phyloP scores from a whole-genome alignment of 2,113 vertebrate species.

The Psephotus haematonotus region DNA sequence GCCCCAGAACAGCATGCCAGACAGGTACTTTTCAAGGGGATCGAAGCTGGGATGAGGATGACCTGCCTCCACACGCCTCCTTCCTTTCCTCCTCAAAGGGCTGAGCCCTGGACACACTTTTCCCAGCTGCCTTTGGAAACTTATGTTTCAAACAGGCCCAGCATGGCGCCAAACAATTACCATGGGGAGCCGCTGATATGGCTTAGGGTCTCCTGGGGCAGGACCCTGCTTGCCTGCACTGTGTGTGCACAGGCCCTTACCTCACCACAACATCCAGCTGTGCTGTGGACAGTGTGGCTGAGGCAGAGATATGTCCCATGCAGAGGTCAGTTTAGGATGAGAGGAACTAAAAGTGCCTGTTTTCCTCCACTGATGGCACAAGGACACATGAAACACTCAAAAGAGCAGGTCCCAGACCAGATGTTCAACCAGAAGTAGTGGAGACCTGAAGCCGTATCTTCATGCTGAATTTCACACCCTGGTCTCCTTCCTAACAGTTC shows the following conservation, averaged over 20 bases:
- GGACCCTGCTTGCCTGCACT: neutral
- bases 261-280: neutral
- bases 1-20: neutral
- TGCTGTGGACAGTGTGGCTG: accelerated
- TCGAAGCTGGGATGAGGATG: neutral
- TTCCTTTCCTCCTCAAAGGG: neutral
- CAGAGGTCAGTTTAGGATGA: neutral
- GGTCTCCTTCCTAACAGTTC: neutral
- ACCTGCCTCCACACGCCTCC: neutral
- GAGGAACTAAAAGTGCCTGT: neutral
- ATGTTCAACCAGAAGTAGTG: neutral
- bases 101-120: neutral
- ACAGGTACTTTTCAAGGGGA: neutral
- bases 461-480: neutral
- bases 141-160: neutral
- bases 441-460: neutral
- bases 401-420: neutral
- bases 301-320: neutral
- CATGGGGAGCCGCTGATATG: neutral
- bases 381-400: neutral
- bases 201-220: neutral
- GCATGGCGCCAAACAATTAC: neutral
- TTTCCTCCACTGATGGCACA: neutral
- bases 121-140: neutral
- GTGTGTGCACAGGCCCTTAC: neutral